These are phyloP conservation scores for Distichodus sexfasciatus DNA, from an alignment of 2,797 vertebrate genomes.

Conservation along the genomic window DNA sequence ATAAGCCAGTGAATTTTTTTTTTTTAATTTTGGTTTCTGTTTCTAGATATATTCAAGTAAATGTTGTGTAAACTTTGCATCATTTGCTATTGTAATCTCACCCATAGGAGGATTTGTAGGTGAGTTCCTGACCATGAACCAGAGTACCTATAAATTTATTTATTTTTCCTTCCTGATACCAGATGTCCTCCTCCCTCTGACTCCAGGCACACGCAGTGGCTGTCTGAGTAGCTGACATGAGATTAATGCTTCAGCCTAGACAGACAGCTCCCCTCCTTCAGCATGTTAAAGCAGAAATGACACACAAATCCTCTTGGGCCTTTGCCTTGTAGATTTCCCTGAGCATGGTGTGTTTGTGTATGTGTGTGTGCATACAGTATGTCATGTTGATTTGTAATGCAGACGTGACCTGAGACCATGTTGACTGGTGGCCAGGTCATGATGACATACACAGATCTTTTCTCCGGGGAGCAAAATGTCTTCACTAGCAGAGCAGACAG, in stretches of 20 bases:
- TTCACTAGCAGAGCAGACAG: constrained; percentile 45
- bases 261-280: constrained; percentile 8
- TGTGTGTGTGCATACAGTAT: constrained; percentile 23
- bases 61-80: no score
- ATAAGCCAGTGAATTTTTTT: no score
- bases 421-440: constrained; percentile 54
- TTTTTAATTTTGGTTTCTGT: no score
- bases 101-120: not conserved
- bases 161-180: not conserved
- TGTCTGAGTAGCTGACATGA: constrained; percentile 54
- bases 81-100: no score
- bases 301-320: constrained; percentile 22
- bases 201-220: constrained; percentile 35
- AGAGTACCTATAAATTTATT: not conserved
- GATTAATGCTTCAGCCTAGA: constrained; percentile 55
- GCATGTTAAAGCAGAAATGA: constrained; percentile 24
- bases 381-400: constrained; percentile 67
- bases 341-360: not conserved
- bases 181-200: not conserved
- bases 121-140: not conserved
- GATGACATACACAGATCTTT: constrained; percentile 71
- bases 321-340: constrained; percentile 35
- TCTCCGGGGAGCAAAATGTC: constrained; percentile 53
- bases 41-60: no score
- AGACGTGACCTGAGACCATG: constrained; percentile 57